phyloP scores from a whole-genome alignment of 2,113 vertebrate genomes.

The Asarcornis scutulata region DNA sequence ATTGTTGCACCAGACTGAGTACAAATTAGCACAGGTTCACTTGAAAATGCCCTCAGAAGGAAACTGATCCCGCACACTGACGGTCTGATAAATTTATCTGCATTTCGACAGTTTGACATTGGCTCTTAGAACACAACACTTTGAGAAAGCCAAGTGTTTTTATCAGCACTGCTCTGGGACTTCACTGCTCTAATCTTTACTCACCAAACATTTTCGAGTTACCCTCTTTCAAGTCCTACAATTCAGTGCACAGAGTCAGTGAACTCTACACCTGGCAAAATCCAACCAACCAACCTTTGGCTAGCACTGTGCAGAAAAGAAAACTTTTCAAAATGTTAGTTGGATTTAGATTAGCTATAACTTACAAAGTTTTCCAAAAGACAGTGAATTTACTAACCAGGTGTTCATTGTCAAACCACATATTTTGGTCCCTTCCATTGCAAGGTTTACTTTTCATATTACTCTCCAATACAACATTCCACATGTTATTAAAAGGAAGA shows the following conservation, averaged over 20 bases:
- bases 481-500: background rate
- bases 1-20: background rate
- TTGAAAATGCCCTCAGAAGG: background rate
- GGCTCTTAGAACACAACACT: background rate
- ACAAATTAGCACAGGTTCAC: background rate
- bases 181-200: background rate
- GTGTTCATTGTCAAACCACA: background rate
- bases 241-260: background rate
- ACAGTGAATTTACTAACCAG: background rate
- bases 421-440: background rate
- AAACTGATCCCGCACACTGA: background rate
- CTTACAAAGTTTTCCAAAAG: background rate
- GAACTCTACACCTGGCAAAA: background rate
- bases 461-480: background rate
- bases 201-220: background rate
- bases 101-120: constrained; percentile 13
- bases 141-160: background rate
- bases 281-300: background rate
- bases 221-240: background rate
- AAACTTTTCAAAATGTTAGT: background rate
- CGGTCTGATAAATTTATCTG: background rate
- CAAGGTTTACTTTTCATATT: background rate
- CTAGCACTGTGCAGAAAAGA: background rate
- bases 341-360: background rate
- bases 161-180: constrained; percentile 10